Evolutionary conservation across 2,113 vertebrate genomes (phyloP).

Genomic region (Vimba vimba): DNA sequence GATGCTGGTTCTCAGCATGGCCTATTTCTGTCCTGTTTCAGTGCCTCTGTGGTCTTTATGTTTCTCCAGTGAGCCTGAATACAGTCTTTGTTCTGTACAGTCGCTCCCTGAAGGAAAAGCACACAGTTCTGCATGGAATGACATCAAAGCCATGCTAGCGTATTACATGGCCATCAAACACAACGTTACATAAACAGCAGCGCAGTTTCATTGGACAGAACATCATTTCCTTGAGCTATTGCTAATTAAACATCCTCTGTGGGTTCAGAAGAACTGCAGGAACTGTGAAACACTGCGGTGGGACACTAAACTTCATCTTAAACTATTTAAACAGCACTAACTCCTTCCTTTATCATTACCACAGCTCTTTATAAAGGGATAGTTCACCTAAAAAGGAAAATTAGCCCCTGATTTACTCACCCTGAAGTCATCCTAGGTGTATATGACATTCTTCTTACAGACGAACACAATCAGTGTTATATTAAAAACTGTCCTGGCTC

Average conservation of each 20-base stretch:
- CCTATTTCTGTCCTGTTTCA: constrained; percentile 67
- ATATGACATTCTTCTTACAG: no score
- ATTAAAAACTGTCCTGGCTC: no score
- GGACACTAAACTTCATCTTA: no score
- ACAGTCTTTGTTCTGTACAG: constrained; percentile 71
- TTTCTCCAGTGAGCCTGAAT: constrained; percentile 80
- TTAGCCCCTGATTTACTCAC: no score
- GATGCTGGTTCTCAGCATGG: constrained; percentile 55
- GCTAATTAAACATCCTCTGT: neutral
- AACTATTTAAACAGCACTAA: neutral
- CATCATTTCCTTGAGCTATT: neutral
- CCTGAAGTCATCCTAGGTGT: no score
- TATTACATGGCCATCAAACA: neutral
- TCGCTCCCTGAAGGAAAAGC: constrained; percentile 63
- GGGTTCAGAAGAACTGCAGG: no score
- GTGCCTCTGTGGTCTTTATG: constrained; percentile 75
- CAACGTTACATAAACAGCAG: neutral
- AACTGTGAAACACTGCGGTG: no score
- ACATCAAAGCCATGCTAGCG: neutral
- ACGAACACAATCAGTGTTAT: no score
- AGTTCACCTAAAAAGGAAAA: no score
- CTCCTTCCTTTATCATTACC: neutral
- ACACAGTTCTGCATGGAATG: neutral
- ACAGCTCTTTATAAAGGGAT: neutral
- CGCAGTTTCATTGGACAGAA: neutral